Evolutionary conservation across 2,888 invertebrate species (phyloP).

Genomic region (Orchesellides sinensis): DNA sequence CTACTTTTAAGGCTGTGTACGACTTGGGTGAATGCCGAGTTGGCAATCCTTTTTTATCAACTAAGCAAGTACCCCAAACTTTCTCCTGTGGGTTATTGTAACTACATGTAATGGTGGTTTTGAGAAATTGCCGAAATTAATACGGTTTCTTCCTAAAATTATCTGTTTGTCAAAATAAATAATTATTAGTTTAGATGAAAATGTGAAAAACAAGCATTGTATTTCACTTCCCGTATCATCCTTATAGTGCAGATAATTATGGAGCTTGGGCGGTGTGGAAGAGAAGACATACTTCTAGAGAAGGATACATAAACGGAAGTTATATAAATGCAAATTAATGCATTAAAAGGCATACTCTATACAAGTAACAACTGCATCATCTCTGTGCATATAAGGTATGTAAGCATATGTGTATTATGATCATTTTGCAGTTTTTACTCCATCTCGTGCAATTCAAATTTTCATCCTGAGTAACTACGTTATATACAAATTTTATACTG

Average conservation of each 20-base stretch:
- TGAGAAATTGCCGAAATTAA: not conserved
- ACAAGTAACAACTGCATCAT: constrained; percentile 14
- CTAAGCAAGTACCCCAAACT: constrained; percentile 15
- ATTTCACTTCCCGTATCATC: too few relatives aligned
- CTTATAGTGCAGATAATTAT: not conserved
- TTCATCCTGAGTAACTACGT: not conserved
- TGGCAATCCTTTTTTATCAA: constrained; percentile 36
- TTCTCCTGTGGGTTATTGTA: constrained; percentile 1
- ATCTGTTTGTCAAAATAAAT: not conserved
- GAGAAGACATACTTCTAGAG: not conserved
- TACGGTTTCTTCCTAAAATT: too few relatives aligned
- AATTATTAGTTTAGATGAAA: not conserved
- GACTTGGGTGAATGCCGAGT: constrained; percentile 40
- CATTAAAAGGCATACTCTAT: constrained; percentile 27
- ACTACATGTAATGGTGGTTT: not conserved
- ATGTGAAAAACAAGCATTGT: too few relatives aligned
- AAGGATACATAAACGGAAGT: constrained; percentile 20
- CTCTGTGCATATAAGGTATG: not conserved
- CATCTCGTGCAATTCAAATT: not conserved
- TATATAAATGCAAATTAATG: constrained; percentile 50
- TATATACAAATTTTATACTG: not conserved
- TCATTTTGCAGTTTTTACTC: not conserved
- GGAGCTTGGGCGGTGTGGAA: not conserved
- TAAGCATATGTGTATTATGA: not conserved
- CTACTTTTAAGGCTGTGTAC: not conserved